Evolutionary conservation across 2,888 invertebrate species (phyloP).

Genomic region (Dicyrtomina minuta): DNA sequence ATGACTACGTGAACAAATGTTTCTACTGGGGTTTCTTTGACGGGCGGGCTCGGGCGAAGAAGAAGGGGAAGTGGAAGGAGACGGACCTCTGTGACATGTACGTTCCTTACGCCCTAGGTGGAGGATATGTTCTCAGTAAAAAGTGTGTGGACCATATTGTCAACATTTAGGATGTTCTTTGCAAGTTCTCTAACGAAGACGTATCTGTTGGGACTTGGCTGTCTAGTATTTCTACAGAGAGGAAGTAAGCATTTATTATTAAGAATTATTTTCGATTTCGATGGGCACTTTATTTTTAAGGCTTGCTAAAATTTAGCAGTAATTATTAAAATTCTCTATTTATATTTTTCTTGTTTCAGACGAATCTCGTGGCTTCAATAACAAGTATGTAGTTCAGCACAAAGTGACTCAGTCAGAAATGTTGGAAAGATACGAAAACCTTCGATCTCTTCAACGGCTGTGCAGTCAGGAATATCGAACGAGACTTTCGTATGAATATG

Average conservation of each 20-base stretch:
- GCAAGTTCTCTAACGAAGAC: conserved; percentile 85
- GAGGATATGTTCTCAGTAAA: conserved; percentile 86
- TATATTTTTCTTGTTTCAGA: conserved; percentile 60
- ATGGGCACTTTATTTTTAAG: not conserved
- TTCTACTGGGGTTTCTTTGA: conserved; percentile 97
- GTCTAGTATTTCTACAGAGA: conserved; percentile 13
- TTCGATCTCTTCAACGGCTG: conserved; percentile 64
- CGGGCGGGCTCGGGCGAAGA: conserved; percentile 78
- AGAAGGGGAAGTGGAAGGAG: conserved; percentile 88
- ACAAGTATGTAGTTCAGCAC: conserved; percentile 78
- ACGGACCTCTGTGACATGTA: conserved; percentile 83
- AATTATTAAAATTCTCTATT: not conserved
- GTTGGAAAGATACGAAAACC: conserved; percentile 64
- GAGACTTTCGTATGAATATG: conserved; percentile 71
- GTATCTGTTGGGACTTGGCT: conserved; percentile 94
- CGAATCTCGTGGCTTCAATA: conserved; percentile 86
- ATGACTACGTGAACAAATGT: conserved; percentile 55
- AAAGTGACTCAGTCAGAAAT: conserved; percentile 76
- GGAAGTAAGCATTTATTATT: conserved; percentile 24
- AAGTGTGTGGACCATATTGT: conserved; percentile 78
- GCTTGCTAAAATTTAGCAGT: not conserved
- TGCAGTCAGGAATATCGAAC: conserved; percentile 66
- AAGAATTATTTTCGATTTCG: not conserved
- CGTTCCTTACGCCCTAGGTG: conserved; percentile 89
- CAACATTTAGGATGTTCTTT: conserved; percentile 68